Percentiles rank a stretch among this genome's conserved stretches.
phyloP scores from a whole-genome alignment of 2,113 vertebrate species.

The Myotis lucifugus region DNA sequence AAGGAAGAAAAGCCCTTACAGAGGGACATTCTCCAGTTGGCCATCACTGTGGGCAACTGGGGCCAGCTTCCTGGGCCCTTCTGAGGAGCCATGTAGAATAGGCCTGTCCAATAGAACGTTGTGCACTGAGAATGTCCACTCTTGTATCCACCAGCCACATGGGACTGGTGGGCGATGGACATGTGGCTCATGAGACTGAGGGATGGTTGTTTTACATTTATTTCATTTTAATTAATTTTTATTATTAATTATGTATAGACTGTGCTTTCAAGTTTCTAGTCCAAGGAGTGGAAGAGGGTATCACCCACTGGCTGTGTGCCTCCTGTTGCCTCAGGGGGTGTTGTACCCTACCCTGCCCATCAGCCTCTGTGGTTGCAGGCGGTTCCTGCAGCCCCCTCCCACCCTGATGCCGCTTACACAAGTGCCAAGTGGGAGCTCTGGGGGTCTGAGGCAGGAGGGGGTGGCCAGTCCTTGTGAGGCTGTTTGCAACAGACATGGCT shows the following conservation, averaged over 20 bases:
- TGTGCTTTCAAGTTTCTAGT: not conserved
- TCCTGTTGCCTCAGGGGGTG: not conserved
- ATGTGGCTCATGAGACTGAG: not conserved
- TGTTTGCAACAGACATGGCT: not conserved
- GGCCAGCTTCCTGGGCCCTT: not conserved
- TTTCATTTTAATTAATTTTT: not conserved
- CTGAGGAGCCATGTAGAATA: not conserved
- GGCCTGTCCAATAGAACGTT: not conserved
- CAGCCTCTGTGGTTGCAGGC: not conserved
- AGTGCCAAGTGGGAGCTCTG: not conserved
- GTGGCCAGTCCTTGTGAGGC: not conserved
- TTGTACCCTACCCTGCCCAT: not conserved
- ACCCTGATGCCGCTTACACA: not conserved
- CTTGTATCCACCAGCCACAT: no score
- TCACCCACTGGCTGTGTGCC: not conserved
- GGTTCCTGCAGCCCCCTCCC: not conserved
- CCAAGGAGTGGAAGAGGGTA: fast-evolving
- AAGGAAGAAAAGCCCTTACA: not conserved
- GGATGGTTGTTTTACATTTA: not conserved
- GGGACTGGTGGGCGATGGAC: not conserved
- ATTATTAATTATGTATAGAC: not conserved
- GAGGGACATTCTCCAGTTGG: not conserved
- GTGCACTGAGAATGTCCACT: not conserved
- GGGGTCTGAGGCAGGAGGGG: not conserved
- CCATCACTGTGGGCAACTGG: not conserved